Conservation (phyloP, 2,113 vertebrate genomes). For the Channa maculata region DNA sequence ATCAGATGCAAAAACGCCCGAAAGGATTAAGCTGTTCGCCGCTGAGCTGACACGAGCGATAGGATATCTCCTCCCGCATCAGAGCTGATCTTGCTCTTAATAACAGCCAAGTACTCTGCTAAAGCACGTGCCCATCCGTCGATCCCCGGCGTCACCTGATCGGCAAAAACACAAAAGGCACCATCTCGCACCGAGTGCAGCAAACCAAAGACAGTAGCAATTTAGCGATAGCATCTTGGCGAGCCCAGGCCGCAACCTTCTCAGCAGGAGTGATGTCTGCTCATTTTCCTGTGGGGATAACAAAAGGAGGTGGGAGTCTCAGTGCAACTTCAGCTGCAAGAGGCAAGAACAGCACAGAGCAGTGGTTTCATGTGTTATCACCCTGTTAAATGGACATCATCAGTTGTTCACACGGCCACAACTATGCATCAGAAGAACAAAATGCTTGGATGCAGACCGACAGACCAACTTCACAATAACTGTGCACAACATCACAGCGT, state of each 20-base stretch:
- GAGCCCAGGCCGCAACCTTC: constrained; percentile 31
- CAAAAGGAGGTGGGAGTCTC: constrained; percentile 20
- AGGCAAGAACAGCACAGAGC: constrained; percentile 38
- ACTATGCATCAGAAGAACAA: too few species aligned
- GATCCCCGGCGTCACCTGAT: constrained; percentile 23
- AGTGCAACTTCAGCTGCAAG: constrained; percentile 19
- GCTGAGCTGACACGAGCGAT: not conserved
- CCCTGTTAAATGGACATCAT: too few species aligned
- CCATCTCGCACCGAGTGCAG: constrained; percentile 1
- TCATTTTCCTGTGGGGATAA: constrained; percentile 45
- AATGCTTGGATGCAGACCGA: too few species aligned
- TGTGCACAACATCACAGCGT: not conserved
- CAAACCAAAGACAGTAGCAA: constrained; percentile 63
- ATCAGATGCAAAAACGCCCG: constrained; percentile 46
- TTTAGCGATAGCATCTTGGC: constrained; percentile 73
- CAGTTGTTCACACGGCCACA: too few species aligned
- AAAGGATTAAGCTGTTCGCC: constrained; percentile 46
- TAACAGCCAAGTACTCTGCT: constrained; percentile 47
- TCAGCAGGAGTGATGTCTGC: constrained; percentile 61
- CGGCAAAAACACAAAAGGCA: constrained; percentile 13
- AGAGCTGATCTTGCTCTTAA: constrained; percentile 27
- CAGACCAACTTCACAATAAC: not conserved
- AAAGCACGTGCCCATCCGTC: constrained; percentile 33
- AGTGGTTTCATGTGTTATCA: not conserved
- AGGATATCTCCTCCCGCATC: constrained; percentile 46